Base-by-base conservation (phyloP, 2,113 vertebrate species). In the Bettongia penicillata region DNA sequence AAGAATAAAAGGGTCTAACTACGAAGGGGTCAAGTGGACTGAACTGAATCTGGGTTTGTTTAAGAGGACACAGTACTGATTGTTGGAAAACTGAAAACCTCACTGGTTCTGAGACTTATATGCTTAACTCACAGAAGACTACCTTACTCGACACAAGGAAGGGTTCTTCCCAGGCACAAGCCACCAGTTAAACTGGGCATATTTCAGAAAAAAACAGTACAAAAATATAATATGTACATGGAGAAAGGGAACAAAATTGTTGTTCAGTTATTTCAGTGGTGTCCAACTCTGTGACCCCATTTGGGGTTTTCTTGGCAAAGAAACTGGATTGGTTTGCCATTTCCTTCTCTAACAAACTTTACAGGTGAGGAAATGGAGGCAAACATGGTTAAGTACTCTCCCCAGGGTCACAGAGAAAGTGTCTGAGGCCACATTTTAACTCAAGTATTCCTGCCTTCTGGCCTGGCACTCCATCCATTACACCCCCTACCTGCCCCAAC, bases 181-280 rank as follows among this genome's bases (percentile, higher is more conserved):
- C 92, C 43, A 93, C 77, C 53, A 95, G 53, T 94, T 55, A 77
- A 92, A 53, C 89, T 95, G 50, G 77, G 94, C 95, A 95, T 89
- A 95, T 94, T 96, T 97, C 43, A 94, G 93, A 96, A 95, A 93
- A 50, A 92, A 92, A 93, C 16, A 77, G 68, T n/a, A 37, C 26
- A 96, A 43, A 96, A 96, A 96, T 95, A 96, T 96, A 92, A 97
- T 90, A 95, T 47, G 97, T 98, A 97, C 89, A 94, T 95, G 96
- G 92, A 96, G 49, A 97, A 94, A 96, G 91, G 51, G 95, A 91
- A 51, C 91, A 97, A 97, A 94, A 96, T 96, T 96, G 57, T 16
- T 68, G 61, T 37, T 68, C 28, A 37, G 48, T 48, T 48, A 48
- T 48, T 48, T 48, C 48, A 48, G 48, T 48, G 48, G 48, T 48